Conservation (phyloP, 1,140 invertebrate genomes). For the Yoshiicerus persimilis region DNA sequence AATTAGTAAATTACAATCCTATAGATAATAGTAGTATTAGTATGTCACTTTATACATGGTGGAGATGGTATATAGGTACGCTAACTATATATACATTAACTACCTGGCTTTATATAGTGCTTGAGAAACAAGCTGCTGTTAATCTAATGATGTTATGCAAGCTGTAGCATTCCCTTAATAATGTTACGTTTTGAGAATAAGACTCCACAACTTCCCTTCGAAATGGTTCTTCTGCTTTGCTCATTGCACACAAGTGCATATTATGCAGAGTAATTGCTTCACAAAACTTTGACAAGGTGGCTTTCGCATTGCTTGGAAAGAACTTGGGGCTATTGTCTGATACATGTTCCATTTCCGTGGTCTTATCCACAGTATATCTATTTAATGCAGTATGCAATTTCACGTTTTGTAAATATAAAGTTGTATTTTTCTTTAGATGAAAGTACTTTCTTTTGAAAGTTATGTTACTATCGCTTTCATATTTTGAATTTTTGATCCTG, state of each 20-base stretch:
- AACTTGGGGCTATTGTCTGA: background rate
- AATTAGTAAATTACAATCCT: no score
- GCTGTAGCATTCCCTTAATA: background rate
- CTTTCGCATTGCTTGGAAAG: background rate
- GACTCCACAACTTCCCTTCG: background rate
- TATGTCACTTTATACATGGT: no score
- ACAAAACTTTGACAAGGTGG: background rate
- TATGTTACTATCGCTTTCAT: no score
- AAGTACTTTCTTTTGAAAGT: no score
- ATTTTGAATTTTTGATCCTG: no score
- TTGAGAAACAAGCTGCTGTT: background rate
- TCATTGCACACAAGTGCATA: background rate
- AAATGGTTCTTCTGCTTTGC: background rate
- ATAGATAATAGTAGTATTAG: no score
- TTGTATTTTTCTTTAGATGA: no score
- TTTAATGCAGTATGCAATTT: no score
- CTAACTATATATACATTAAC: no score
- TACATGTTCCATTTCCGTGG: background rate
- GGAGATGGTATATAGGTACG: no score
- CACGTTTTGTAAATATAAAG: no score
- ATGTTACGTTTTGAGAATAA: background rate
- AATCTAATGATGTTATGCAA: background rate
- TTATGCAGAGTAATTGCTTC: background rate
- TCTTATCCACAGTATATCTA: background rate
- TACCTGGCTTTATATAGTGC: no score